Conservation (phyloP, 2,797 vertebrate genomes). For the Delichon dasypus region DNA sequence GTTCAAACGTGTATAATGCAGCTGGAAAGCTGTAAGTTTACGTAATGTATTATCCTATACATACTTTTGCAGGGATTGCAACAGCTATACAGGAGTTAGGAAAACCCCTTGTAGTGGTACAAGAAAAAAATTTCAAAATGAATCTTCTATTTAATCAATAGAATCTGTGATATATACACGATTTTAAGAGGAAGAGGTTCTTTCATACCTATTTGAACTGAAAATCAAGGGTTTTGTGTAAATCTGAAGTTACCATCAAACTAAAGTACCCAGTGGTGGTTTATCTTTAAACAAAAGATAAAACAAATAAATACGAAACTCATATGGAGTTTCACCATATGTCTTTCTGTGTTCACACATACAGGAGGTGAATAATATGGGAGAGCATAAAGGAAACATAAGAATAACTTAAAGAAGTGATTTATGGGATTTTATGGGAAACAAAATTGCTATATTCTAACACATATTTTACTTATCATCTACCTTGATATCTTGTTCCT, state of each 20-base stretch:
- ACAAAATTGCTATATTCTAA: background rate
- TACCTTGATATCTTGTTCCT: background rate
- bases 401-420: background rate
- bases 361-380: background rate
- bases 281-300: background rate
- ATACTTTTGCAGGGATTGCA: background rate
- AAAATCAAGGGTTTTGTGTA: background rate
- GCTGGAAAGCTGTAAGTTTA: constrained; percentile 94
- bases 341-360: background rate
- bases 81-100: background rate
- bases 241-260: background rate
- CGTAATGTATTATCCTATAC: background rate
- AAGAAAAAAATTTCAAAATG: background rate
- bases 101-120: background rate
- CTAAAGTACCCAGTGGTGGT: background rate
- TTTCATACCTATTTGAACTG: background rate
- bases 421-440: background rate
- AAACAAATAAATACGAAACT: too few species aligned
- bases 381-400: background rate
- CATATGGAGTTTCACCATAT: background rate
- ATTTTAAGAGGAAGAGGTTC: background rate
- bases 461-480: background rate
- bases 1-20: constrained; percentile 99
- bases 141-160: background rate
- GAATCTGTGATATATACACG: background rate